These are phyloP conservation scores for Taenioides sp. DNA, from an alignment of 2,797 vertebrate species.

Conservation along the genomic window DNA sequence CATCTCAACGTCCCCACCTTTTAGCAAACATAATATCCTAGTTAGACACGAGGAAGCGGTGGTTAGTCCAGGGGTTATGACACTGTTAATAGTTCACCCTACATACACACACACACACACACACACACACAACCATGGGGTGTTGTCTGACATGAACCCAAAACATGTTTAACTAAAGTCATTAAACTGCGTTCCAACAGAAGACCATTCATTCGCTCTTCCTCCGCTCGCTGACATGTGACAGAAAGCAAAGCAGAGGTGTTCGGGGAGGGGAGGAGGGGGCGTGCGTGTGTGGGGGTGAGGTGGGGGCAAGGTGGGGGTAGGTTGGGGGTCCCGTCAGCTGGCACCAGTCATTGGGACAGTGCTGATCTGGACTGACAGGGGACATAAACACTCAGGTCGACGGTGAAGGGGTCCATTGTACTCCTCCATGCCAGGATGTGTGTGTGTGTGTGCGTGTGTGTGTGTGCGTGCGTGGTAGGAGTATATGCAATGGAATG, in stretches of 20 bases:
- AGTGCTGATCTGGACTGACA: slow-evolving; percentile 75
- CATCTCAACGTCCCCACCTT: slow-evolving; percentile 11
- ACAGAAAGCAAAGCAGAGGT: slow-evolving; percentile 65
- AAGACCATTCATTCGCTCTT: slow-evolving; percentile 70
- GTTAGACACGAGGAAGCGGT: slow-evolving; percentile 29
- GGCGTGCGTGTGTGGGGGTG: slow-evolving; percentile 19
- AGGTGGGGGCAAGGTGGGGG: slow-evolving; percentile 13
- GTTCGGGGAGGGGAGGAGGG: slow-evolving; percentile 41
- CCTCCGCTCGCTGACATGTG: slow-evolving; percentile 61
- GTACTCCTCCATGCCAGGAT: slow-evolving; percentile 59
- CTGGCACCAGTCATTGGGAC: slow-evolving; percentile 77
- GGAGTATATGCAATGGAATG: slow-evolving; percentile 56
- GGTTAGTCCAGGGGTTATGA: slow-evolving; percentile 9
- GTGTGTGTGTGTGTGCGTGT: too few relatives aligned
- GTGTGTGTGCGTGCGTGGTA: slow-evolving; percentile 46
- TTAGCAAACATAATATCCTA: slow-evolving; percentile 79
- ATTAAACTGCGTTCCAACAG: slow-evolving; percentile 79
- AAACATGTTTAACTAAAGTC: slow-evolving; percentile 87
- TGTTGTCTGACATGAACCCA: slow-evolving; percentile 93
- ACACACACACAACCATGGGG: slow-evolving; percentile 75
- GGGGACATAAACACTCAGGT: slow-evolving; percentile 74
- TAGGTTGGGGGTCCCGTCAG: slow-evolving; percentile 44
- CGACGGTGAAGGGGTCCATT: slow-evolving; percentile 69
- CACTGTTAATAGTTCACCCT: slow-evolving; percentile 76
- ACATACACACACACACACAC: slow-evolving; percentile 71